Percentiles rank a stretch among this genome's conserved stretches.
These are phyloP conservation scores for Thinocorus orbignyianus DNA, from an alignment of 2,113 vertebrate species.

Conservation along the genomic window DNA sequence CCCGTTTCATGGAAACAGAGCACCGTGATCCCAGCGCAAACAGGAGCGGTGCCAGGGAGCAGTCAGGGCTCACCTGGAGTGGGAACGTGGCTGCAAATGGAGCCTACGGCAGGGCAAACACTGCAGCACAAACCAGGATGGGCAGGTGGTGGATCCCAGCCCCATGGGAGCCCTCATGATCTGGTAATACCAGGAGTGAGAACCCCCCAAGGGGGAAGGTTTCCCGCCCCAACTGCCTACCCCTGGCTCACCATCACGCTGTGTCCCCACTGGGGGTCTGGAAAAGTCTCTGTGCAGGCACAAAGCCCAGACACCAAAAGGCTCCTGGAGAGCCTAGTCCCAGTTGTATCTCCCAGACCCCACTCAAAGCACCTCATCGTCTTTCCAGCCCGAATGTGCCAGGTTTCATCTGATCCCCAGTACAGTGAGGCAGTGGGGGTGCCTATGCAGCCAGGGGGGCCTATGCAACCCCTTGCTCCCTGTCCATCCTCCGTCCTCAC, in stretches of 20 bases:
- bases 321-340: background rate
- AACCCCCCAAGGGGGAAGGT: fast-evolving
- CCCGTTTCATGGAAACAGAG: background rate
- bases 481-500: background rate
- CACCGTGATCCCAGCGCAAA: background rate
- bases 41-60: background rate
- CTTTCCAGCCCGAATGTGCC: background rate
- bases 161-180: fast-evolving
- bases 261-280: fast-evolving
- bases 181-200: background rate
- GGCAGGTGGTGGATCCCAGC: background rate
- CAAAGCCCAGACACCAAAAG: background rate
- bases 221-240: background rate
- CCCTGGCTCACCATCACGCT: fast-evolving
- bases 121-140: fast-evolving
- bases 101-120: background rate
- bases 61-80: background rate
- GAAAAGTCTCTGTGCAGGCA: fast-evolving
- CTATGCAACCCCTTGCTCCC: background rate
- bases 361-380: fast-evolving
- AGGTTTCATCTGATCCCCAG: fast-evolving
- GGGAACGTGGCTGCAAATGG: background rate
- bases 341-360: background rate
- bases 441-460: too few species aligned
- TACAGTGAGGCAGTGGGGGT: fast-evolving